Evolutionary conservation across 2,113 vertebrate species (phyloP).

Genomic region (Nematolebias whitei): DNA sequence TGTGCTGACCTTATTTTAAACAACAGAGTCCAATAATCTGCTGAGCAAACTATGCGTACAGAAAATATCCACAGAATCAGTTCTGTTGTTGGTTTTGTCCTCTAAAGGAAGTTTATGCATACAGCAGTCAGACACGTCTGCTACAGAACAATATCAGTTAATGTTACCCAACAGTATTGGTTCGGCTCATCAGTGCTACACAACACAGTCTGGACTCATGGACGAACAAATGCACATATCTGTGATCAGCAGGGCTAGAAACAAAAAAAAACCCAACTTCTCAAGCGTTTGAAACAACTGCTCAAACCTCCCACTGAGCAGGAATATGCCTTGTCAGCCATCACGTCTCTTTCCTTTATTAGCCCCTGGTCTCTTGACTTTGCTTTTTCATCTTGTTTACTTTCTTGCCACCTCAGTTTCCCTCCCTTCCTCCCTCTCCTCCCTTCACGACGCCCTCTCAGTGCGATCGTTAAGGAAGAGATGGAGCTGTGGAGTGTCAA

Average conservation of each 20-base stretch:
- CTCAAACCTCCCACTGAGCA: constrained; percentile 48
- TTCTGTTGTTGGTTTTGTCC: too few species aligned
- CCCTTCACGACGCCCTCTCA: constrained; percentile 18
- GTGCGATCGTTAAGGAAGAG: constrained; percentile 5
- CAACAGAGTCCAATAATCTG: too few species aligned
- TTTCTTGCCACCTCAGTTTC: constrained; percentile 23
- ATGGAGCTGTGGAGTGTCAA: constrained; percentile 19
- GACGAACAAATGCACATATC: constrained; percentile 5
- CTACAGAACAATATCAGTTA: not conserved
- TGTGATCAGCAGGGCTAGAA: constrained; percentile 11
- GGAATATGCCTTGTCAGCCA: constrained; percentile 56
- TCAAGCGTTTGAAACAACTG: constrained; percentile 23
- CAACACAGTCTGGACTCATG: too few species aligned
- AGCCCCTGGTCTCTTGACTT: constrained; percentile 48
- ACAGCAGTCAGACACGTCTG: too few species aligned
- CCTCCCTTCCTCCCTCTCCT: constrained; percentile 5
- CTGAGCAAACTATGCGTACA: too few species aligned
- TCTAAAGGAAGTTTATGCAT: too few species aligned
- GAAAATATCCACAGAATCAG: too few species aligned
- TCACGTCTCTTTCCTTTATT: constrained; percentile 46
- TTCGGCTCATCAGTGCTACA: too few species aligned
- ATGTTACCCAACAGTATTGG: too few species aligned
- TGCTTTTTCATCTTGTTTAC: constrained; percentile 49
- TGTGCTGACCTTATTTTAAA: too few species aligned
- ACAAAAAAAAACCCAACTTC: constrained; percentile 56